Evolutionary conservation across 2,113 vertebrate genomes (phyloP).

Genomic region (Macroglossus sobrinus): DNA sequence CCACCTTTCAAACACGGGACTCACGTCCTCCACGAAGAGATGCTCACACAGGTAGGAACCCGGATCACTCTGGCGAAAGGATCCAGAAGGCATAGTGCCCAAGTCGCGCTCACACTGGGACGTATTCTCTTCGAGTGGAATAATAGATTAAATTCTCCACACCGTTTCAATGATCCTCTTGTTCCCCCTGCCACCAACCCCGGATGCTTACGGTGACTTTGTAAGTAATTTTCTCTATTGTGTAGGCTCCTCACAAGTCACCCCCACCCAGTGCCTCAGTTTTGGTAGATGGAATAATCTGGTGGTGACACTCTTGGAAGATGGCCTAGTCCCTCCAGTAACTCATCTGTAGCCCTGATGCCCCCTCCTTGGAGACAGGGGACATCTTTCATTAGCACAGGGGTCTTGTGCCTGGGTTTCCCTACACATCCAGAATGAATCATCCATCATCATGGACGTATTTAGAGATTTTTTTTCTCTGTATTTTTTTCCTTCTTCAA

Average conservation of each 20-base stretch:
- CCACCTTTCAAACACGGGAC: not conserved
- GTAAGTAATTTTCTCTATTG: too few species aligned
- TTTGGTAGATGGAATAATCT: not conserved
- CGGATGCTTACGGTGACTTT: not conserved
- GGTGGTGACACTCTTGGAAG: not conserved
- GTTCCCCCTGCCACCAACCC: fast-evolving
- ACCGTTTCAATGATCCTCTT: not conserved
- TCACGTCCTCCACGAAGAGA: not conserved
- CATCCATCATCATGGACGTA: not conserved
- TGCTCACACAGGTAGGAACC: not conserved
- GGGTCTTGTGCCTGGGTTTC: not conserved
- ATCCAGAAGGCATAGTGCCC: not conserved
- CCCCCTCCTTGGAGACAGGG: not conserved
- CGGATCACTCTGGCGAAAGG: not conserved
- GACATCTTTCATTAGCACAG: not conserved
- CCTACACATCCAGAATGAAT: not conserved
- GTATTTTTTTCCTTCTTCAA: slow-evolving; percentile 36
- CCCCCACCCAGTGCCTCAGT: not conserved
- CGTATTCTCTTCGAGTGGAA: not conserved
- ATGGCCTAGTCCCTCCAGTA: fast-evolving
- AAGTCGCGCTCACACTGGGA: not conserved
- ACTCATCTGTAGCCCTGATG: not conserved
- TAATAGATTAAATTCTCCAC: not conserved
- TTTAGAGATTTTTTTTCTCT: slow-evolving; percentile 62
- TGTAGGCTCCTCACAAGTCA: fast-evolving